phyloP scores from a whole-genome alignment of 2,797 vertebrate species.

The Coendou prehensilis region DNA sequence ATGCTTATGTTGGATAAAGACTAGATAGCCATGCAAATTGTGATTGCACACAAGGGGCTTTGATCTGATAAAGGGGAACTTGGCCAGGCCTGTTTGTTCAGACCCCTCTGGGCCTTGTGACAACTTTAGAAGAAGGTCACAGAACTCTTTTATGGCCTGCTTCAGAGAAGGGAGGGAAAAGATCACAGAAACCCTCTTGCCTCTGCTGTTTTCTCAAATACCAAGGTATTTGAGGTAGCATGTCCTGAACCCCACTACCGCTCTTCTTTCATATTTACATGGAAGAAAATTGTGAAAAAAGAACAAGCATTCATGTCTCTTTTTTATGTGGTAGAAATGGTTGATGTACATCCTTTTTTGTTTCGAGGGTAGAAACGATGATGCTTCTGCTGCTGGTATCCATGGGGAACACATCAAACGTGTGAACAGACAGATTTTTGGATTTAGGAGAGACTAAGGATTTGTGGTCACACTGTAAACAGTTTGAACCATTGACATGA shows the following conservation, averaged over 20 bases:
- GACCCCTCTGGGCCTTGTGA: neutral
- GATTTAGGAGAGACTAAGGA: neutral
- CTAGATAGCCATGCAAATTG: neutral
- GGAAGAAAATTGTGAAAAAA: neutral
- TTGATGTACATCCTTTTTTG: neutral
- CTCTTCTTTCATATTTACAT: neutral
- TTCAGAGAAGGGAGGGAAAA: neutral
- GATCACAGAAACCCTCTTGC: neutral
- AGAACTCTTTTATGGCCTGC: neutral
- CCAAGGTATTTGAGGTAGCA: neutral
- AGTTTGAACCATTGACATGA: neutral
- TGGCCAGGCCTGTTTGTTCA: neutral
- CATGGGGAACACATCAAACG: neutral
- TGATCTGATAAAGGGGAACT: neutral
- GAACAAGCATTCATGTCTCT: neutral
- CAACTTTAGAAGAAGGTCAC: neutral
- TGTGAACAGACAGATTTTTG: neutral
- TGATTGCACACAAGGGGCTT: fast-evolving
- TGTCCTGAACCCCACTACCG: neutral
- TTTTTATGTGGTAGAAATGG: neutral
- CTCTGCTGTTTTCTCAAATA: neutral
- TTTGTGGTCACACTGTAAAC: neutral
- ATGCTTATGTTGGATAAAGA: neutral
- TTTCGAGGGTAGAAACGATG: neutral
- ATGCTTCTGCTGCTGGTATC: neutral